Evolutionary conservation across 2,113 vertebrate species (phyloP).

Genomic region (Candoia aspera): DNA sequence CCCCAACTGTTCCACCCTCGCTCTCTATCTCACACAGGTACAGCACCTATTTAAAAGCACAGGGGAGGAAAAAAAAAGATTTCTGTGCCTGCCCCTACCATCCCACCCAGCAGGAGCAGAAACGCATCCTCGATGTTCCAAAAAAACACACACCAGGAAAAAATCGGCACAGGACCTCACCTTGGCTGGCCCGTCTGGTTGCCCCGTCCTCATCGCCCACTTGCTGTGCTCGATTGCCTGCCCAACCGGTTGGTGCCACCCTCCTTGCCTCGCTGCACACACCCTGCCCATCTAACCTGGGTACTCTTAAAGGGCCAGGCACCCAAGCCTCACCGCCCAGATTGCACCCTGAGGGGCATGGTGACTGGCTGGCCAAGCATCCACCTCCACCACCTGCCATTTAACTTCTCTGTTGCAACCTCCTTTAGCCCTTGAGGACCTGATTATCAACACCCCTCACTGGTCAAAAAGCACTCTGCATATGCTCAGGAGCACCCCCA

Average conservation of each 20-base stretch:
- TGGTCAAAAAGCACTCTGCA: not conserved
- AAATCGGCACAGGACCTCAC: not conserved
- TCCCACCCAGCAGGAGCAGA: not conserved
- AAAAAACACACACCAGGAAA: not conserved
- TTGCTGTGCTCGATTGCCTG: not conserved
- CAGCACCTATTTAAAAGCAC: not conserved
- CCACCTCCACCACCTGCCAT: not conserved
- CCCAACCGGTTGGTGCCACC: conserved; percentile 9
- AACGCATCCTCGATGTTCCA: not conserved
- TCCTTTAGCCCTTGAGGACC: no score
- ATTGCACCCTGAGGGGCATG: no score
- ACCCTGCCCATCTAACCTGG: conserved; percentile 2
- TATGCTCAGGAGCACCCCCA: not conserved
- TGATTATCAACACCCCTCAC: not conserved
- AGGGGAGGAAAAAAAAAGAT: not conserved
- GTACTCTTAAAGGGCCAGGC: conserved; percentile 34
- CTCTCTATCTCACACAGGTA: no score
- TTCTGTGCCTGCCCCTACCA: not conserved
- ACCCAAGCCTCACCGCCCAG: not conserved
- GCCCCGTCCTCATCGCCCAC: not conserved
- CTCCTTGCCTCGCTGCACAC: not conserved
- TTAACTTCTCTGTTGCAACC: not conserved
- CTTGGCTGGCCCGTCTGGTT: not conserved
- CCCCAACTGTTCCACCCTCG: not conserved
- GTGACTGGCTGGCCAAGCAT: not conserved